Conservation (phyloP, 37 sponge, comb jelly and placozoan genomes). For the Axinella damicornis region DNA sequence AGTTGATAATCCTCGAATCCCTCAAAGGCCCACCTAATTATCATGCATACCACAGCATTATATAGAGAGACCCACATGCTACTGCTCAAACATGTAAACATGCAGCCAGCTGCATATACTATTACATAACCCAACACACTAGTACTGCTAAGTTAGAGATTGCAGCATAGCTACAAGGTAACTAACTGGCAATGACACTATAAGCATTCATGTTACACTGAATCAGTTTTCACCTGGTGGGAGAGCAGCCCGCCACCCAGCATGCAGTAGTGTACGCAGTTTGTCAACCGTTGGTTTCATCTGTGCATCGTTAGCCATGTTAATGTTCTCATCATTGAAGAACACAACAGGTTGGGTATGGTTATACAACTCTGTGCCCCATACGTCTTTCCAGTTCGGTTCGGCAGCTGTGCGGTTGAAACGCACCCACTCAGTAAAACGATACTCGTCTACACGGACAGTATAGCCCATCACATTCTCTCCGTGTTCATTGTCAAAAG, state of each 20-base stretch:
- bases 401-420: constrained; percentile 23
- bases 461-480: constrained; percentile 67
- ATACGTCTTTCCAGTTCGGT: constrained; percentile 25
- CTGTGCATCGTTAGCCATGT: constrained; percentile 10
- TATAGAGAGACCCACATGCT: too few species aligned
- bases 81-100: too few species aligned
- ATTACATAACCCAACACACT: too few species aligned
- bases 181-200: too few species aligned
- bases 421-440: constrained; percentile 54
- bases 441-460: constrained; percentile 31
- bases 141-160: too few species aligned
- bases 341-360: constrained; percentile 24
- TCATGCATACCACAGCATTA: too few species aligned
- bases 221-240: background rate
- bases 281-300: constrained; percentile 22
- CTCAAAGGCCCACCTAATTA: constrained; percentile 42
- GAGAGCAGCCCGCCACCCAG: constrained; percentile 51
- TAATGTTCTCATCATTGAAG: constrained; percentile 59
- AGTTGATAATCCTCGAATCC: constrained; percentile 24
- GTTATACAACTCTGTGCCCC: constrained; percentile 62
- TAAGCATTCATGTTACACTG: too few species aligned
- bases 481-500: constrained; percentile 25
- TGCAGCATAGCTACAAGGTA: too few species aligned
- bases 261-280: constrained; percentile 16
- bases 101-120: too few species aligned